phyloP scores from a whole-genome alignment of 2,113 vertebrate genomes.

The Neotoma lepida region DNA sequence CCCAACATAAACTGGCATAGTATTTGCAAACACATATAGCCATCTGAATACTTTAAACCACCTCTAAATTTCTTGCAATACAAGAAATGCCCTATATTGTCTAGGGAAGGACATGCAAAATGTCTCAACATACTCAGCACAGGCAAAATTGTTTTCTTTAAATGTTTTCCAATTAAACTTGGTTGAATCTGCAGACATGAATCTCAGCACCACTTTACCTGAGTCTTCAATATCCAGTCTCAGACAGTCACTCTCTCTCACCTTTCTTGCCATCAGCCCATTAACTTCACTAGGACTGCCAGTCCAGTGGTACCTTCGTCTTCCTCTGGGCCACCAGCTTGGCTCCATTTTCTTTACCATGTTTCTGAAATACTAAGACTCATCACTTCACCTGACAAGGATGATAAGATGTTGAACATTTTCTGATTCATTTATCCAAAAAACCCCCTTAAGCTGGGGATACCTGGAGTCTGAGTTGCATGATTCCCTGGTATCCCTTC shows the following conservation, averaged over 20 bases:
- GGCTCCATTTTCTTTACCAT: neutral
- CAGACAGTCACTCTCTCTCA: neutral
- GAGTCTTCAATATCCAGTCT: neutral
- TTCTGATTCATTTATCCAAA: neutral
- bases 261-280: neutral
- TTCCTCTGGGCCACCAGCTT: neutral
- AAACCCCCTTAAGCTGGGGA: neutral
- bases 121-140: neutral
- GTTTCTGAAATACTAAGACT: neutral
- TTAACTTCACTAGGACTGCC: neutral
- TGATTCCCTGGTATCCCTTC: neutral
- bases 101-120: neutral
- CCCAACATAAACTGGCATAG: too few species aligned
- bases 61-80: neutral
- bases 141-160: neutral
- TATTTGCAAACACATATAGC: neutral
- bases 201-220: neutral
- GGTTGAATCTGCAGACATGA: neutral
- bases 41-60: neutral
- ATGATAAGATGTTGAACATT: neutral
- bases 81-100: neutral
- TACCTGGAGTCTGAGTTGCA: neutral
- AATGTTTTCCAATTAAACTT: neutral
- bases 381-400: neutral
- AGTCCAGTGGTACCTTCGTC: neutral